Conservation (phyloP, 1,140 invertebrate genomes). For the Gryon sp. region DNA sequence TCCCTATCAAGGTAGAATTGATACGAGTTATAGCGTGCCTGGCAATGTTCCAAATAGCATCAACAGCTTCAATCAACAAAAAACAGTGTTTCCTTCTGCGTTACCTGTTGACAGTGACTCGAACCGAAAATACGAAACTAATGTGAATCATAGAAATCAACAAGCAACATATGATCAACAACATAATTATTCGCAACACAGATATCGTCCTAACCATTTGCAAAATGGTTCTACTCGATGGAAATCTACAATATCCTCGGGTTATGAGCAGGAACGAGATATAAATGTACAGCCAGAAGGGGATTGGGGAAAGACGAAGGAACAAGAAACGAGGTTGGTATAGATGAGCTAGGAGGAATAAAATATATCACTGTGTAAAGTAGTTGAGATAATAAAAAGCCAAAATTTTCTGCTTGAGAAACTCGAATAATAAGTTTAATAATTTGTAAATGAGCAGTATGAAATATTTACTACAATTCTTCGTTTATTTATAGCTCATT, state of each 20-base stretch:
- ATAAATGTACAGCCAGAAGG: slow-evolving; percentile 8
- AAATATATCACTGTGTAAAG: slow-evolving; percentile 14
- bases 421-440: slow-evolving; percentile 38
- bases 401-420: slow-evolving; percentile 28
- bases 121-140: slow-evolving; percentile 3
- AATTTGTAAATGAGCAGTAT: slow-evolving; percentile 20
- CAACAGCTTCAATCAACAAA: slow-evolving; percentile 27
- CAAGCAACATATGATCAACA: background rate
- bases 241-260: background rate
- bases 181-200: background rate
- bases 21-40: slow-evolving; percentile 10
- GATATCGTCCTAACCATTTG: background rate
- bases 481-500: slow-evolving; percentile 6
- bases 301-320: slow-evolving; percentile 7
- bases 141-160: background rate
- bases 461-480: slow-evolving; percentile 6
- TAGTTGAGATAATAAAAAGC: slow-evolving; percentile 15
- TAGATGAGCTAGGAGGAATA: slow-evolving; percentile 32
- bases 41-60: slow-evolving; percentile 42
- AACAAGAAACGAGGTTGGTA: slow-evolving; percentile 52
- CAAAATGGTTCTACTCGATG: slow-evolving; percentile 26
- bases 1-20: slow-evolving; percentile 10
- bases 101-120: slow-evolving; percentile 48
- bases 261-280: slow-evolving; percentile 13
- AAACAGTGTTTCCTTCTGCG: slow-evolving; percentile 14